Conservation (phyloP, 2,113 vertebrate species). For the Syngnathoides biaculeatus region DNA sequence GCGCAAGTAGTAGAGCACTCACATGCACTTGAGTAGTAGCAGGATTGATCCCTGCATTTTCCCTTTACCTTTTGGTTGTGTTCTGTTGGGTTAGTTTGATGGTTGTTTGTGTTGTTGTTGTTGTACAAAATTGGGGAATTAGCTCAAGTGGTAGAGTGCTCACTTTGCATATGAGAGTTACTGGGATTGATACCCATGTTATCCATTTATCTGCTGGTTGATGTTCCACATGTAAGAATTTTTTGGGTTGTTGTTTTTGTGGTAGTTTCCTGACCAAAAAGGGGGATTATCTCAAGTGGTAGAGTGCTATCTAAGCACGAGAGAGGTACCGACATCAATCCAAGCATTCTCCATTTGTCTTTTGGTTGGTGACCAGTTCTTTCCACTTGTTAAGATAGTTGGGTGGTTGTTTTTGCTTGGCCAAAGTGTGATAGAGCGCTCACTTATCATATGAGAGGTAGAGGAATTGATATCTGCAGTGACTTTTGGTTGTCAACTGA, state of each 20-base stretch:
- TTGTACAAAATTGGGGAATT: constrained; percentile 57
- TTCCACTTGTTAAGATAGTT: too few relatives aligned
- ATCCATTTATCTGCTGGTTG: constrained; percentile 67
- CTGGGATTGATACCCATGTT: constrained; percentile 75
- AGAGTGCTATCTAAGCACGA: constrained; percentile 65
- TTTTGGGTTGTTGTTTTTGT: constrained; percentile 20
- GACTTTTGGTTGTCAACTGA: too few relatives aligned
- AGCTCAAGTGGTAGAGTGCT: constrained; percentile 82
- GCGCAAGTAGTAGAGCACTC: constrained; percentile 83
- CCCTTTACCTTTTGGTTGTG: too few relatives aligned
- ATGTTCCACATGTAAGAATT: constrained; percentile 32
- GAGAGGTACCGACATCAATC: constrained; percentile 73
- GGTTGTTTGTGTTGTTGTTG: too few relatives aligned
- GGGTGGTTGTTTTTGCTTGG: too few relatives aligned
- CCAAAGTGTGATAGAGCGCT: too few relatives aligned
- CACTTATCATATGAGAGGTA: too few relatives aligned
- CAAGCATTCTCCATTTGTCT: constrained; percentile 53
- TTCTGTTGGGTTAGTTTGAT: too few relatives aligned
- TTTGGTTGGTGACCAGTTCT: too few relatives aligned
- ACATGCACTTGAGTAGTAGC: constrained; percentile 77
- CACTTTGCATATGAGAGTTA: constrained; percentile 77
- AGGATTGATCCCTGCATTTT: constrained; percentile 66
- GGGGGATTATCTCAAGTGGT: too few relatives aligned
- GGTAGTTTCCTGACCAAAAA: constrained; percentile 37
- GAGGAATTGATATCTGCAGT: too few relatives aligned